Evolutionary conservation across 2,888 invertebrate species (phyloP).

Genomic region (Volucella inanis): DNA sequence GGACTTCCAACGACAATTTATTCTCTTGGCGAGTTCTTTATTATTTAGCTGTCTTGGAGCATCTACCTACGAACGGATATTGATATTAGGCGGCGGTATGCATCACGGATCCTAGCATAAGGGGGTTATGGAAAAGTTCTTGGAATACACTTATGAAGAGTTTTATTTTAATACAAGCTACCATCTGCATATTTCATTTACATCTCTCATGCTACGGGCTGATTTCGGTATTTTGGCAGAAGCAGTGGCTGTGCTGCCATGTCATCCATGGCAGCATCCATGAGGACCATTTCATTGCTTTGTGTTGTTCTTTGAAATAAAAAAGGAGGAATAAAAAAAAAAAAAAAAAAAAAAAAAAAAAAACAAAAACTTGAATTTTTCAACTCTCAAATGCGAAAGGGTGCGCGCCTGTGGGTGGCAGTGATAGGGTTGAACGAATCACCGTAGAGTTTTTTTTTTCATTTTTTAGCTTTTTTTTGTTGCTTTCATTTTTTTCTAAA

Average conservation of each 20-base stretch:
- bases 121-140: conserved; percentile 68
- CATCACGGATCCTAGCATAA: not conserved
- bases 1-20: conserved; percentile 45
- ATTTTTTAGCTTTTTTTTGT: conserved; percentile 39
- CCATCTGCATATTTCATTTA: conserved; percentile 77
- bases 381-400: conserved; percentile 68
- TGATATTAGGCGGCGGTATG: conserved; percentile 62
- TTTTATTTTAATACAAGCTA: conserved; percentile 74
- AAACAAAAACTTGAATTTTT: conserved; percentile 74
- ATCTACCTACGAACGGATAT: conserved; percentile 21
- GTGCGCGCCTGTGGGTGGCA: conserved; percentile 66
- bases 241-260: conserved; percentile 8
- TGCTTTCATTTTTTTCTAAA: conserved; percentile 65
- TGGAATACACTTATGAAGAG: conserved; percentile 73
- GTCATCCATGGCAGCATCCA: conserved; percentile 38
- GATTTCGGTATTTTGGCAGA: no score
- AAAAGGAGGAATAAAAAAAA: conserved; percentile 53
- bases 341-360: conserved; percentile 49
- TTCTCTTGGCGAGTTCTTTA: conserved; percentile 67
- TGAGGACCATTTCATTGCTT: conserved; percentile 53
- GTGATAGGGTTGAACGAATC: conserved; percentile 76
- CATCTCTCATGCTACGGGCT: conserved; percentile 74
- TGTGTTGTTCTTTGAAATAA: conserved; percentile 67
- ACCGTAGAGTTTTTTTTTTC: conserved; percentile 67
- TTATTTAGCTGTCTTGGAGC: conserved; percentile 46